These are phyloP conservation scores for Lissonota sp. DNA, from an alignment of 2,888 invertebrate species.

Conservation along the genomic window DNA sequence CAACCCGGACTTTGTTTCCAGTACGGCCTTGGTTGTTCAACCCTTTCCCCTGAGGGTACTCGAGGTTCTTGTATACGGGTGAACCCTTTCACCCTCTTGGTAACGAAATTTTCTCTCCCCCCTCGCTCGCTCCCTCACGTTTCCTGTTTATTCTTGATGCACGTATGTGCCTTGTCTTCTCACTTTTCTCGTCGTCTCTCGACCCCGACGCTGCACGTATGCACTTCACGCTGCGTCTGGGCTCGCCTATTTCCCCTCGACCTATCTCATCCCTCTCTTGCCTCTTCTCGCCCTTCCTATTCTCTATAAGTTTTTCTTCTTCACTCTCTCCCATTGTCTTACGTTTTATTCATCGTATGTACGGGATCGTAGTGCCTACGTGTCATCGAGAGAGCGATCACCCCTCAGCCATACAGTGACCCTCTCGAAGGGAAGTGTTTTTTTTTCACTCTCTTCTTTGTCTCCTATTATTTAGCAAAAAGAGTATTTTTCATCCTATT, in stretches of 20 bases:
- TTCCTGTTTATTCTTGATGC: slow-evolving; percentile 20
- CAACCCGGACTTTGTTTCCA: slow-evolving; percentile 57
- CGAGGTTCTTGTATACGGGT: slow-evolving; percentile 50
- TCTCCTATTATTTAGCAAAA: too few species aligned
- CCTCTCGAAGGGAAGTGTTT: slow-evolving; percentile 74
- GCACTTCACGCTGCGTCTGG: slow-evolving; percentile 43
- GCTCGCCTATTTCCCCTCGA: slow-evolving; percentile 41
- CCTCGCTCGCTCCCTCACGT: slow-evolving; percentile 8
- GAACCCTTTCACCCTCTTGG: slow-evolving; percentile 60
- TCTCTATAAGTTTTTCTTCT: slow-evolving; percentile 28
- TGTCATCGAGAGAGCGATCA: slow-evolving; percentile 71
- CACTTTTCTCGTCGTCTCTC: slow-evolving; percentile 42
- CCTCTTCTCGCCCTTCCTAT: slow-evolving; percentile 14
- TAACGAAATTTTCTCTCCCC: slow-evolving; percentile 39
- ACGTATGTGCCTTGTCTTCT: slow-evolving; percentile 15
- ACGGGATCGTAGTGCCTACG: slow-evolving; percentile 41
- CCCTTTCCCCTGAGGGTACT: slow-evolving; percentile 52
- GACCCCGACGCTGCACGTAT: slow-evolving; percentile 40
- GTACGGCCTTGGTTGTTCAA: slow-evolving; percentile 56
- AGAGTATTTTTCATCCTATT: too few species aligned
- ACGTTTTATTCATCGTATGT: slow-evolving; percentile 62
- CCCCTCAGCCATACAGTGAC: slow-evolving; percentile 47
- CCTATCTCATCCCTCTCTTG: not conserved
- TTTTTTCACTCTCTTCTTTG: slow-evolving; percentile 32
- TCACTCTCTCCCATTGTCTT: slow-evolving; percentile 62